Conservation (phyloP, 2,797 vertebrate genomes). For the Chiloscyllium punctatum region DNA sequence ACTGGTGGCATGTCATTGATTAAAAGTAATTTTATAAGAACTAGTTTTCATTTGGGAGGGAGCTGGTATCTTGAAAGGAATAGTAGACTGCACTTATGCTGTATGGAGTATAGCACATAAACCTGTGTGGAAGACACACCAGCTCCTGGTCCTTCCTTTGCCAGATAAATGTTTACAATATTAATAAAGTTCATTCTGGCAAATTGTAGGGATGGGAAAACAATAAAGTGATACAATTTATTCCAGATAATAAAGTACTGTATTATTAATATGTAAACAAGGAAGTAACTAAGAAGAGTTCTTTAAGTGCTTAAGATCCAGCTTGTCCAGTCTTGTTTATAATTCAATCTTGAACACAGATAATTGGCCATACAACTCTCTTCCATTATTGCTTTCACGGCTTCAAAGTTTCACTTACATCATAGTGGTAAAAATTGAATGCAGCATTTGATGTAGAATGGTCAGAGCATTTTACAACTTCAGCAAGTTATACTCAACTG, state of each 20-base stretch:
- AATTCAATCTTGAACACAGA: neutral
- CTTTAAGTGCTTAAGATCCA: neutral
- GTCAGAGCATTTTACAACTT: neutral
- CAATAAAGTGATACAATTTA: neutral
- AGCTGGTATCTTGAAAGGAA: no score
- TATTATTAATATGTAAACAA: neutral
- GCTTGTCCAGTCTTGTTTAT: neutral
- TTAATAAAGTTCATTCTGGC: neutral
- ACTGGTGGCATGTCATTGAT: no score
- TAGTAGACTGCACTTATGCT: no score
- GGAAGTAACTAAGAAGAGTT: no score
- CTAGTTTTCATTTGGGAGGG: no score
- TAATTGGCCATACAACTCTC: neutral
- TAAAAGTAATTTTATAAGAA: no score
- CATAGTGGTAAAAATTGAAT: neutral
- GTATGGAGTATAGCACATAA: no score
- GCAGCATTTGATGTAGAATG: neutral
- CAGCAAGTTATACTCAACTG: neutral
- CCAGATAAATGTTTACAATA: no score
- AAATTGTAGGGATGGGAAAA: neutral
- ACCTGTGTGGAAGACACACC: no score
- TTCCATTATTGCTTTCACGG: neutral
- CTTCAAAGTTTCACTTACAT: neutral
- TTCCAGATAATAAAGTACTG: neutral
- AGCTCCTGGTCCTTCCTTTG: no score